phyloP scores from a whole-genome alignment of 2,797 vertebrate genomes.

The Pseudomugil tenellus region DNA sequence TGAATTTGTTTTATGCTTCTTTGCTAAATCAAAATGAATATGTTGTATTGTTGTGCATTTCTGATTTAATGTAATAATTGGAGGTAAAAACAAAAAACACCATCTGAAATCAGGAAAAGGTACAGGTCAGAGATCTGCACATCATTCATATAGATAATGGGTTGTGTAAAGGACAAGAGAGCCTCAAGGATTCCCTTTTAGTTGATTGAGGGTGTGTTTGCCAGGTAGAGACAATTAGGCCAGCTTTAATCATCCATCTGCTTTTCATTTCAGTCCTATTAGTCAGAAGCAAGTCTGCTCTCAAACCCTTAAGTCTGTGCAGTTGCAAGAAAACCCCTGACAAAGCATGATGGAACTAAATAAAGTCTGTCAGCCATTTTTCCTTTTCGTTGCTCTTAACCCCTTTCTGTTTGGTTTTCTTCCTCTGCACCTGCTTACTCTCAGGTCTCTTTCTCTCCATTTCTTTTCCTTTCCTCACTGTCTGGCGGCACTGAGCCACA shows the following conservation, averaged over 20 bases:
- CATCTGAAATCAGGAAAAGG: slow-evolving; percentile 17
- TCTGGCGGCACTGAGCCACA: slow-evolving; percentile 13
- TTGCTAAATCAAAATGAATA: slow-evolving; percentile 35
- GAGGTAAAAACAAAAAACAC: slow-evolving; percentile 7
- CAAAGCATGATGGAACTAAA: slow-evolving; percentile 40
- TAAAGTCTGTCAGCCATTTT: slow-evolving; percentile 59
- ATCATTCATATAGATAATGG: slow-evolving; percentile 62
- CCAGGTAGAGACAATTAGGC: slow-evolving; percentile 78
- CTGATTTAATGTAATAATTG: background rate
- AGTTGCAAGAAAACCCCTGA: slow-evolving; percentile 67
- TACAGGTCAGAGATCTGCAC: slow-evolving; percentile 49
- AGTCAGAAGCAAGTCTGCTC: slow-evolving; percentile 54
- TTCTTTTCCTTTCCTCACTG: slow-evolving; percentile 23
- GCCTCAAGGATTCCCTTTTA: slow-evolving; percentile 63
- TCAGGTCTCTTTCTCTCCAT: slow-evolving; percentile 12
- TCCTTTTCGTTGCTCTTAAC: slow-evolving; percentile 39
- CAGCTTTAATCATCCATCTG: slow-evolving; percentile 80
- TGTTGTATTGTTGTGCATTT: slow-evolving; percentile 5
- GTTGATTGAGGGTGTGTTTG: slow-evolving; percentile 70
- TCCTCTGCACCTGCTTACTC: slow-evolving; percentile 44
- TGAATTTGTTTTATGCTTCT: slow-evolving; percentile 29
- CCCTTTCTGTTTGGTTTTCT: slow-evolving; percentile 7
- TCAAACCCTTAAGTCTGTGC: slow-evolving; percentile 42
- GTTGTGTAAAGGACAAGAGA: slow-evolving; percentile 49
- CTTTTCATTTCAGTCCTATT: slow-evolving; percentile 56